Evolutionary conservation across 2,113 vertebrate genomes (phyloP).

Genomic region (Fulica atra): DNA sequence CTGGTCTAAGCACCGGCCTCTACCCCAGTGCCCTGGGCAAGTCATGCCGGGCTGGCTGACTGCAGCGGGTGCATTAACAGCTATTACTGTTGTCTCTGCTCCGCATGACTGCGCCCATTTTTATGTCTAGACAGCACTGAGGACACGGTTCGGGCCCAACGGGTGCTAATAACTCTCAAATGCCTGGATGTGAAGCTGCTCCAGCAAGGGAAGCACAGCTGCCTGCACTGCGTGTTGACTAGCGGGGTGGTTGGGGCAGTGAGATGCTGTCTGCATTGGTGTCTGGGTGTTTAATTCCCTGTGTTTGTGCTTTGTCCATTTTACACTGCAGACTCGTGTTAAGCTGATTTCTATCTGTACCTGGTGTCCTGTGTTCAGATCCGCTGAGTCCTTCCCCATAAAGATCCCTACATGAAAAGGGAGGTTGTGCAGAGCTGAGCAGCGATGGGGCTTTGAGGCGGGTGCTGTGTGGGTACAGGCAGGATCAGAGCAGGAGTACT

Average conservation of each 20-base stretch:
- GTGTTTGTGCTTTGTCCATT: not conserved
- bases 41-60: not conserved
- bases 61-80: not conserved
- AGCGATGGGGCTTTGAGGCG: accelerated
- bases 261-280: not conserved
- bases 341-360: not conserved
- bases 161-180: not conserved
- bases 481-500: not conserved
- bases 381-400: accelerated
- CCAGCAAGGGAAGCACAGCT: not conserved
- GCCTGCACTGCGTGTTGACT: not conserved
- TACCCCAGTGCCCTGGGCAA: not conserved
- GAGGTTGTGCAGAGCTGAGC: not conserved
- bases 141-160: not conserved
- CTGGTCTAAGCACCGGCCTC: not conserved
- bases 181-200: not conserved
- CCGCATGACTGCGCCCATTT: not conserved
- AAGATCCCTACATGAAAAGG: not conserved
- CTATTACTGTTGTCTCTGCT: not conserved
- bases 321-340: accelerated
- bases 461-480: accelerated
- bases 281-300: not conserved
- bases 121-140: not conserved
- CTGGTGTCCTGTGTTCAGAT: not conserved
- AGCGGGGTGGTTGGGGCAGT: too few relatives aligned